These are phyloP conservation scores for Capra hircus DNA, from an alignment of 2,113 vertebrate species.

Conservation along the genomic window DNA sequence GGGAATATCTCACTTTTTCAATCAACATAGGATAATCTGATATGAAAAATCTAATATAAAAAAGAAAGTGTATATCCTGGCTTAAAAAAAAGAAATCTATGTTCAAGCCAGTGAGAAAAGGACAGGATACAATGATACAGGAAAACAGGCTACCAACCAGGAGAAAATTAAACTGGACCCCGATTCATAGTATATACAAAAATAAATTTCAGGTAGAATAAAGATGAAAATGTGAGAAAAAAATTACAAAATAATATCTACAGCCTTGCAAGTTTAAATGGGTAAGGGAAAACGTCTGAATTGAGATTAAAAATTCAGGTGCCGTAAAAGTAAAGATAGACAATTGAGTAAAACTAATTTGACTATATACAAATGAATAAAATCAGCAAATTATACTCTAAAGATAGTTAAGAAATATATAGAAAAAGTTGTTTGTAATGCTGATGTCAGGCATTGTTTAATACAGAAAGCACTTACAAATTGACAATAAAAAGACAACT, in stretches of 20 bases:
- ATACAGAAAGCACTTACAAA: neutral
- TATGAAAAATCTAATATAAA: neutral
- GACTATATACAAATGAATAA: neutral
- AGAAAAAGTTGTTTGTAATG: neutral
- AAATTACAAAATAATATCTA: neutral
- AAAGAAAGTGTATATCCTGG: neutral
- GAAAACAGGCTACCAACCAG: neutral
- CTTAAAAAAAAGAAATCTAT: neutral
- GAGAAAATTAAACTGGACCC: neutral
- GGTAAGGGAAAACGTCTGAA: neutral
- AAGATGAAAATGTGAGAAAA: neutral
- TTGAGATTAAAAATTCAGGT: neutral
- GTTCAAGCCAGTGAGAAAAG: neutral
- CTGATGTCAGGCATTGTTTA: neutral
- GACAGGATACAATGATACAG: neutral
- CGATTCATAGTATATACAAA: neutral
- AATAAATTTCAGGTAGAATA: neutral
- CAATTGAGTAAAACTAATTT: neutral
- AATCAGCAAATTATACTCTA: neutral
- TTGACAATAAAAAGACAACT: neutral
- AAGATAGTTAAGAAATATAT: neutral
- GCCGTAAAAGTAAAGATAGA: neutral
- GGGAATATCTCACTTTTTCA: neutral
- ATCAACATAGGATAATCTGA: neutral
- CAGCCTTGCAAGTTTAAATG: neutral